Base-by-base conservation (phyloP, 1,140 invertebrate species). In the Conus betulinus region DNA sequence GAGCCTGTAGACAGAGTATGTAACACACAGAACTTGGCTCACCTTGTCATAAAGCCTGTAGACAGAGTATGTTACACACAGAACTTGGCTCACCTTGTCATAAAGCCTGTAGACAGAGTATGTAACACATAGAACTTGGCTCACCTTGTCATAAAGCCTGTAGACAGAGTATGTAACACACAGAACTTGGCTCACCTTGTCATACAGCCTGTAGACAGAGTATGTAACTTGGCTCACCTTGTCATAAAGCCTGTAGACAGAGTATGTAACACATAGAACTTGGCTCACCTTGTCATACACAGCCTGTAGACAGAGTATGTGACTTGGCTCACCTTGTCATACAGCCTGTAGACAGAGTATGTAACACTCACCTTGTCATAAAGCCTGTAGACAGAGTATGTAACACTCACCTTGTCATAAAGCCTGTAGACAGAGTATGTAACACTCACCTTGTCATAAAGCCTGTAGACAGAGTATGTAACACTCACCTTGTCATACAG, bases 191-290 rank as follows among this genome's bases (percentile, higher is more conserved):
- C 8, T 60, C 57, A 60, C 57, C 57, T 60, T 60, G 57, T 60
- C 57, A 60, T 60, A 60, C 1, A 60, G 57, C 8, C 57, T 8
- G 15, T 60, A 60, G 57, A 74, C n/a, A 74, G 7, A 23, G 39
- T 39, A 39, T 20, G 20, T 74, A 25, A 74, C 23, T 7, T 25
- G 13, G 78, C 84, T n/a, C 89, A 94, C 93, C 91, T 94, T 90
- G 90, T 93, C 92, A 74, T 93, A 93, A 51, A 90, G 82, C 85
- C 93, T 89, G 84, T 94, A 94, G 63, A 94, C 94, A 60, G 57
- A 85, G 89, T 93, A 13, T 94, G 57, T 8, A 76, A 17, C 23
- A 23, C 71, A 76, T 0, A 23, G 20, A 39, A 39, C n/a, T 0
- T 76, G 11, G 27, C 25, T 71, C 76, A 78, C 25, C 25, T 78